Base-by-base conservation (phyloP, 2,113 vertebrate species). In the Fukomys damarensis region DNA sequence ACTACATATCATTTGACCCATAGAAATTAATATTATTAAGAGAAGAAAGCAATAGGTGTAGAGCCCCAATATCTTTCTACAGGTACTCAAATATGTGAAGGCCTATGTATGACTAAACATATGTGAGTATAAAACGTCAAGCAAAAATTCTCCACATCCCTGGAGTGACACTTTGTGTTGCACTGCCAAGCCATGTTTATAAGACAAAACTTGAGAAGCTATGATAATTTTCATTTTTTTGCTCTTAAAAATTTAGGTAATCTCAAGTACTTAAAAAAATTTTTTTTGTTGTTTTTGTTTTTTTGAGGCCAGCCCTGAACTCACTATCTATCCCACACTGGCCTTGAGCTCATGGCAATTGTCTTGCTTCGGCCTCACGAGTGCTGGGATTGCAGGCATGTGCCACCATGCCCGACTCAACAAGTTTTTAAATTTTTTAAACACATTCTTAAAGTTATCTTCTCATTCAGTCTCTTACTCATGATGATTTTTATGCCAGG, bases 231-330 rank as follows among this genome's bases (percentile, higher is more conserved):
- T 30, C 7, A 84, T 66, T 87, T 43, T 43, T 91, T 49, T 72
- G 30, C 7, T 87, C 26, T 76, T 76, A 61, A 81, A 72, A 80
- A 65, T 89, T 96, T 79, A 80, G 54, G 89, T 85, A 41, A 54
- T 59, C 81, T 90, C 61, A 49, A 43, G 13, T 38, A 13, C 46
- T 70, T n/a, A n/a, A n/a, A n/a, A n/a, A n/a, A n/a, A n/a, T n/a
- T 86, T 66, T 86, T 5, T 28, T 49, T 6, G 46, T 49, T 49
- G 46, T 49, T 49, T 5, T 49, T 9, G 46, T 49, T 49, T 5
- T 9, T 49, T 49, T 49, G 46, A 49, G 46, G 46, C 46, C 9
- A 9, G 46, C 46, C 46, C 46, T 49, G 46, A 49, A 49, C 46
- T 49, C 46, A 49, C 46, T 49, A 9, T 49, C 5, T 49, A 49